Conservation (phyloP, 1,140 invertebrate species). For the Brachionus plicatilis region DNA sequence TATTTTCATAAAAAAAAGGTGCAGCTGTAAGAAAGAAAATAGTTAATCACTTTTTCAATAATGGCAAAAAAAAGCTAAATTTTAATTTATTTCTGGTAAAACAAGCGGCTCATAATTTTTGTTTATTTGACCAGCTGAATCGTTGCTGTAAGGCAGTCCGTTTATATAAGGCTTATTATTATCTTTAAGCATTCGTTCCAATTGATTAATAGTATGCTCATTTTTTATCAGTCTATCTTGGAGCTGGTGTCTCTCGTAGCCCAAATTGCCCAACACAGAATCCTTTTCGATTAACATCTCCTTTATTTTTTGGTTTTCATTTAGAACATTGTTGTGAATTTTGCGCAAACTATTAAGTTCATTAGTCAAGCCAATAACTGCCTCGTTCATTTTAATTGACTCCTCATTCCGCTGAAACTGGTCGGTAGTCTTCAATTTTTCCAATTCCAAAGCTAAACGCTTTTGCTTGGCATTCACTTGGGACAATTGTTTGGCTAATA, state of each 20-base stretch:
- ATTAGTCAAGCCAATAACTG: conserved; percentile 33
- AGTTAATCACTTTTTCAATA: not conserved
- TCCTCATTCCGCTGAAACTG: conserved; percentile 35
- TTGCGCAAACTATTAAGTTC: conserved; percentile 30
- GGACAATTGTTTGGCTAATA: conserved; percentile 38
- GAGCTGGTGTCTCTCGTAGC: conserved; percentile 38
- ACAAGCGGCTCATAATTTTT: conserved; percentile 30
- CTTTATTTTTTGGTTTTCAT: conserved; percentile 39
- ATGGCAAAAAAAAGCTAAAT: not conserved
- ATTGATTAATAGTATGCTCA: conserved; percentile 33
- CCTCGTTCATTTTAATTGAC: conserved; percentile 40
- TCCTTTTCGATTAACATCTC: conserved; percentile 41
- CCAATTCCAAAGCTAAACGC: conserved; percentile 30
- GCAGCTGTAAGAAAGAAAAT: not conserved
- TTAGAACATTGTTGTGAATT: conserved; percentile 25
- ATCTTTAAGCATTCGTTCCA: conserved; percentile 37
- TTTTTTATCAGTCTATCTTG: conserved; percentile 40
- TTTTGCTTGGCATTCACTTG: conserved; percentile 39
- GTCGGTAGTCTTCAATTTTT: conserved; percentile 33
- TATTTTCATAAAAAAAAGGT: not conserved
- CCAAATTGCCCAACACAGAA: conserved; percentile 3
- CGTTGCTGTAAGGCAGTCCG: not conserved
- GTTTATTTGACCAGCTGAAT: not conserved
- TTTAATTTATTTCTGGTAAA: conserved; percentile 36
- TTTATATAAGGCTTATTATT: conserved; percentile 22